Conservation (phyloP, 1,140 invertebrate genomes). For the Drosophila tropicalis region DNA sequence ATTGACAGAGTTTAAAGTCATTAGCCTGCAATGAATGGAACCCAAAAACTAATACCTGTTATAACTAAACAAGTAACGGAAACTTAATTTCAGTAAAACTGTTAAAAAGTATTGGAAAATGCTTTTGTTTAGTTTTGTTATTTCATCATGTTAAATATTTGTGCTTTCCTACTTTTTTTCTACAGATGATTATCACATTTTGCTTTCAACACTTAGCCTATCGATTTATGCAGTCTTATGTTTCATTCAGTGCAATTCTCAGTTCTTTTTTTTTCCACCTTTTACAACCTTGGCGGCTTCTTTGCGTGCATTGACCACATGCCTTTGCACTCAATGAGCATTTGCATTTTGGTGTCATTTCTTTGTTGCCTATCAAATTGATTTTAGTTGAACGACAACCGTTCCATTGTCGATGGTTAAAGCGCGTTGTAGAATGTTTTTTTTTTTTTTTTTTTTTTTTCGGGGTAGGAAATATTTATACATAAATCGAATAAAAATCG, state of each 20-base stretch:
- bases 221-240: constrained; percentile 48
- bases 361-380: constrained; percentile 49
- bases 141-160: background rate
- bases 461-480: constrained; percentile 7
- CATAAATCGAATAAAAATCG: constrained; percentile 63
- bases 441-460: constrained; percentile 8
- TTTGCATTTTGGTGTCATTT: constrained; percentile 12
- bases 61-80: too few species aligned
- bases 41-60: too few species aligned
- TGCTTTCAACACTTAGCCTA: constrained; percentile 10
- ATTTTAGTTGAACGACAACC: constrained; percentile 62
- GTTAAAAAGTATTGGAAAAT: too few species aligned
- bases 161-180: background rate
- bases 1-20: too few species aligned
- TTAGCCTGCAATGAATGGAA: too few species aligned
- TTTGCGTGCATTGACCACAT: constrained; percentile 52
- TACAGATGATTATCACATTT: background rate
- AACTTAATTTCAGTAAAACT: too few species aligned
- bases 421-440: background rate
- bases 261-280: too few species aligned
- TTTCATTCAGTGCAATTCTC: constrained; percentile 6
- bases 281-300: constrained; percentile 36
- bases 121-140: too few species aligned
- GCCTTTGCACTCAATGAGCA: background rate
- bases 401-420: constrained; percentile 39